A percentile compares a stretch with the other conserved stretches of the same genome.
Conservation (phyloP, 2,888 invertebrate genomes). For the Ophioninae sp. region DNA sequence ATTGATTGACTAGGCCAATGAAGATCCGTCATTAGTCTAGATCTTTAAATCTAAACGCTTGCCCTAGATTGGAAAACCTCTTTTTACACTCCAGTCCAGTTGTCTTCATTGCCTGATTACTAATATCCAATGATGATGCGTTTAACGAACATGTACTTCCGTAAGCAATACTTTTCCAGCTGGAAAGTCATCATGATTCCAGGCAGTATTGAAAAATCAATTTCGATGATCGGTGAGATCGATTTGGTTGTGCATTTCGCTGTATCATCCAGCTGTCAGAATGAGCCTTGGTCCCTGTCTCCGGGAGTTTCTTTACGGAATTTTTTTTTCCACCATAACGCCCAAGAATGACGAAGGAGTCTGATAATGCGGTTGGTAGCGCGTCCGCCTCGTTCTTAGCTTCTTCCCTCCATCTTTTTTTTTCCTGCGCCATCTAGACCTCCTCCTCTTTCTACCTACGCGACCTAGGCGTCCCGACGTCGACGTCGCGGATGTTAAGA, state of each 20-base stretch:
- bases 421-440: conserved; percentile 18
- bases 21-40: too few relatives aligned
- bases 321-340: conserved; percentile 36
- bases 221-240: not conserved
- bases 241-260: conserved; percentile 2
- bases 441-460: conserved; percentile 39
- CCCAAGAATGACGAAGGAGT: conserved; percentile 65
- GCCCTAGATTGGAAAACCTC: too few relatives aligned
- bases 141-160: not conserved
- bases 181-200: too few relatives aligned
- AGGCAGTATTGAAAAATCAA: too few relatives aligned
- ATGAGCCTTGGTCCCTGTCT: conserved; percentile 29
- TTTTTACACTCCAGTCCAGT: not conserved
- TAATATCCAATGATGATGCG: too few relatives aligned
- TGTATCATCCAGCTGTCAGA: conserved; percentile 37
- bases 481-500: conserved; percentile 60
- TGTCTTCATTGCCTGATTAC: not conserved
- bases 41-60: too few relatives aligned
- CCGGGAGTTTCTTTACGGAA: conserved; percentile 16
- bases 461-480: conserved; percentile 55
- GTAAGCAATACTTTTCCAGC: not conserved
- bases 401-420: conserved; percentile 24
- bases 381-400: conserved; percentile 42
- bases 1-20: too few relatives aligned
- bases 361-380: conserved; percentile 60